Evolutionary conservation across 2,113 vertebrate species (phyloP).

Genomic region (Desmodus rotundus): DNA sequence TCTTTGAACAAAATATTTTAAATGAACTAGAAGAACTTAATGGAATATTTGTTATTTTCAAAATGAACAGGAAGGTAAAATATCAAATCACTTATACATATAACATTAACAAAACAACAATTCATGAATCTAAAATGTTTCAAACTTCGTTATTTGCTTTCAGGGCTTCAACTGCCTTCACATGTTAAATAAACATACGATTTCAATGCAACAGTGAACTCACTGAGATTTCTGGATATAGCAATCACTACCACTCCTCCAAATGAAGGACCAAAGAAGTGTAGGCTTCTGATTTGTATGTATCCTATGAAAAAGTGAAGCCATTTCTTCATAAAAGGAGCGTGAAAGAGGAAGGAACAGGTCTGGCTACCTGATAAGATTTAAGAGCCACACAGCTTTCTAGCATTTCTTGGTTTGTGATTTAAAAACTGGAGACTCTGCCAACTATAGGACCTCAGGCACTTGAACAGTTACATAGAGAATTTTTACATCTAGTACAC

Average conservation of each 20-base stretch:
- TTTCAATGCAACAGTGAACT: conserved; percentile 7
- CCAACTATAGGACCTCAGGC: background rate
- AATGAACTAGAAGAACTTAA: conserved; percentile 2
- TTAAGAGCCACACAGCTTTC: background rate
- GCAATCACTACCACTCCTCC: background rate
- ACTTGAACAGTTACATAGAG: background rate
- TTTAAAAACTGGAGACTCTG: background rate
- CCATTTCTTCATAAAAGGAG: background rate
- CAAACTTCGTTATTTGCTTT: background rate
- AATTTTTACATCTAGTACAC: background rate
- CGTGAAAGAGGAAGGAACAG: background rate
- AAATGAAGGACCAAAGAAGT: background rate
- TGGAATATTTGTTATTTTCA: background rate
- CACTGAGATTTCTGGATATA: background rate
- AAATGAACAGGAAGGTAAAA: conserved; percentile 14
- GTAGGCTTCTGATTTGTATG: background rate
- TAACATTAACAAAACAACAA: background rate
- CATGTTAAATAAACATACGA: background rate
- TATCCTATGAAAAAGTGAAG: background rate
- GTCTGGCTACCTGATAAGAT: background rate
- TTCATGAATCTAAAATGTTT: background rate
- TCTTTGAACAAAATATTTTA: conserved; percentile 30
- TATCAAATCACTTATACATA: background rate
- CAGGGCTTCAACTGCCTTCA: background rate
- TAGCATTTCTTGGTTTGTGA: background rate